A percentile compares a stretch with the other conserved stretches of the same genome.
Evolutionary conservation across 1,140 invertebrate species (phyloP).

Genomic region (Dreissena rostriformis): DNA sequence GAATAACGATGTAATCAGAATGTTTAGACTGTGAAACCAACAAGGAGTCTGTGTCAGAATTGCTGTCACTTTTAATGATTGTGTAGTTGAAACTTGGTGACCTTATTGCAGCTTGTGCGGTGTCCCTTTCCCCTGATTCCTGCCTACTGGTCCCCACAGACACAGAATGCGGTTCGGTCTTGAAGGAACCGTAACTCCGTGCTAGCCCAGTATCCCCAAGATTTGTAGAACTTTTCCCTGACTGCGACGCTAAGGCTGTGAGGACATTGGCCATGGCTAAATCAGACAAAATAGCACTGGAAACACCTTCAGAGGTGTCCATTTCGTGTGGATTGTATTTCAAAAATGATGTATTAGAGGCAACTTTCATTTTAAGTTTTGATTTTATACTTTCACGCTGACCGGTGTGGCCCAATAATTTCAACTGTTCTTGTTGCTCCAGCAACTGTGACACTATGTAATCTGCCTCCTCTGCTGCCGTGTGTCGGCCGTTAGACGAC

Average conservation of each 20-base stretch:
- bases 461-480: not conserved
- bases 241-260: slow-evolving; percentile 67
- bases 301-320: not conserved
- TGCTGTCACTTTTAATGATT: slow-evolving; percentile 2
- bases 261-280: slow-evolving; percentile 67
- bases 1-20: not conserved
- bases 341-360: slow-evolving; percentile 7
- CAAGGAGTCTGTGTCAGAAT: not conserved
- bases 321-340: too few relatives aligned
- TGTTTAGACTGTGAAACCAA: not conserved
- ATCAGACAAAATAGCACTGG: slow-evolving; percentile 34
- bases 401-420: not conserved
- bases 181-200: not conserved
- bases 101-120: not conserved
- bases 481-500: slow-evolving; percentile 4
- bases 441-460: slow-evolving; percentile 23
- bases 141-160: not conserved
- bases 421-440: slow-evolving; percentile 17
- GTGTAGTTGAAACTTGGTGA: not conserved
- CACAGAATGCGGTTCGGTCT: not conserved
- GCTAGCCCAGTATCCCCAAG: not conserved
- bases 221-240: slow-evolving; percentile 1
- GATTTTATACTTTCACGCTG: slow-evolving; percentile 35
- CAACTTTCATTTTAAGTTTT: slow-evolving; percentile 41
- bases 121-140: not conserved